Conservation (phyloP, 2,888 invertebrate genomes). For the Globia sparganii region DNA sequence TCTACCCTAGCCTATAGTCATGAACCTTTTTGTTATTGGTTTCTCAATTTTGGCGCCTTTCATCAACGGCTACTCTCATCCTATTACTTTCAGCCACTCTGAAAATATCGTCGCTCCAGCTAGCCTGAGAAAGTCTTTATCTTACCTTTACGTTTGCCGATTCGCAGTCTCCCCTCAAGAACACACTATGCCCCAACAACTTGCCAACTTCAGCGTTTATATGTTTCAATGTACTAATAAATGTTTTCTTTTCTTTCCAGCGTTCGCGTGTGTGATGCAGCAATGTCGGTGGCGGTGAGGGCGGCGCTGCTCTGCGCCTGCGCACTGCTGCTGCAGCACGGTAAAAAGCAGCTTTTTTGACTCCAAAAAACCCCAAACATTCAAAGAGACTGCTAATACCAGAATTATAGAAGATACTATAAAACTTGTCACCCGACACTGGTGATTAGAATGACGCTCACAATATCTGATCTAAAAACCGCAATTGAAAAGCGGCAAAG, state of each 20-base stretch:
- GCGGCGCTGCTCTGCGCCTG: conserved; percentile 86
- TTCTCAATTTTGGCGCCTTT: not conserved
- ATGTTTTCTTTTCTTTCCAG: conserved; percentile 77
- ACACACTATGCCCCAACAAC: not conserved
- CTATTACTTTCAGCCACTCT: not conserved
- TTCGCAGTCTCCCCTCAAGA: not conserved
- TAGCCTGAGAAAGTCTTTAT: not conserved
- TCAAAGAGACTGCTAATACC: not conserved
- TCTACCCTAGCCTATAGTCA: not conserved
- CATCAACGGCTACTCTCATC: not conserved
- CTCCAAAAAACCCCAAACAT: not conserved
- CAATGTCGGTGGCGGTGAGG: conserved; percentile 85
- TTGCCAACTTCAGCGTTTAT: not conserved
- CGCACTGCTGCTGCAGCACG: conserved; percentile 82
- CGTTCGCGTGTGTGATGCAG: conserved; percentile 85
- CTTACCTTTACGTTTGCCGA: not conserved
- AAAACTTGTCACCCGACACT: not conserved
- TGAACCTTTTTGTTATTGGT: not conserved
- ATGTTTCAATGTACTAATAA: not conserved
- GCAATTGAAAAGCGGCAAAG: conserved; percentile 13
- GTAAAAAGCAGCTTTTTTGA: conserved; percentile 39
- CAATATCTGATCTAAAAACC: not conserved
- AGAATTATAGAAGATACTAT: not conserved
- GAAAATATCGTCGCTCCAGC: not conserved
- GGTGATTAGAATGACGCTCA: not conserved